Percentiles rank a stretch among this genome's conserved stretches.
Evolutionary conservation across 2,888 invertebrate genomes (phyloP).

Genomic region (Drosophila colorata): DNA sequence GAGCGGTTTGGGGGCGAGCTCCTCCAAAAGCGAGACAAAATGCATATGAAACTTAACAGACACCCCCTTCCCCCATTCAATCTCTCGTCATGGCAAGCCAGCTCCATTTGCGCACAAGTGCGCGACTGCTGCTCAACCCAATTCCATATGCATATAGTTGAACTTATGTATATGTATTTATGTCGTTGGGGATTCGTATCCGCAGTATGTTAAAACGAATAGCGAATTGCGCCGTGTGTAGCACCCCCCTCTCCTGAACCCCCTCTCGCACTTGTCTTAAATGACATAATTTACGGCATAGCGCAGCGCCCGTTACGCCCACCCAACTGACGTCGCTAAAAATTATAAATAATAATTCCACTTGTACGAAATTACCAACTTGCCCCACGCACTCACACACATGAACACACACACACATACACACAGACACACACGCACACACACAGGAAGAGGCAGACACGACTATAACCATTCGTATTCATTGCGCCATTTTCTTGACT

Average conservation of each 20-base stretch:
- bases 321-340: slow-evolving; percentile 79
- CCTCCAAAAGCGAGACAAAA: slow-evolving; percentile 60
- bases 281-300: slow-evolving; percentile 79
- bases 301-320: slow-evolving; percentile 80
- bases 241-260: neutral
- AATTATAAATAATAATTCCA: slow-evolving; percentile 81
- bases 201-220: slow-evolving; percentile 66
- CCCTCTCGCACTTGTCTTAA: slow-evolving; percentile 71
- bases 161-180: slow-evolving; percentile 50
- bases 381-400: slow-evolving; percentile 56
- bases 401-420: slow-evolving; percentile 12
- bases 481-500: slow-evolving; percentile 70
- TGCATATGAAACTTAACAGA: slow-evolving; percentile 66
- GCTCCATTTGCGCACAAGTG: slow-evolving; percentile 50
- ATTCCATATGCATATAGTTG: slow-evolving; percentile 70
- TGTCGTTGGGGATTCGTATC: slow-evolving; percentile 60
- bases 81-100: neutral
- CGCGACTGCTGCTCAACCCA: slow-evolving; percentile 67
- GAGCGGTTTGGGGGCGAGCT: slow-evolving; percentile 18
- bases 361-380: slow-evolving; percentile 79
- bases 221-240: slow-evolving; percentile 39
- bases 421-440: slow-evolving; percentile 6
- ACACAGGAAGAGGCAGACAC: slow-evolving; percentile 39
- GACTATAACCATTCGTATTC: slow-evolving; percentile 65
- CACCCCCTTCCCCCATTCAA: neutral